phyloP scores from a whole-genome alignment of 2,113 vertebrate species.

The Echinops telfairi region DNA sequence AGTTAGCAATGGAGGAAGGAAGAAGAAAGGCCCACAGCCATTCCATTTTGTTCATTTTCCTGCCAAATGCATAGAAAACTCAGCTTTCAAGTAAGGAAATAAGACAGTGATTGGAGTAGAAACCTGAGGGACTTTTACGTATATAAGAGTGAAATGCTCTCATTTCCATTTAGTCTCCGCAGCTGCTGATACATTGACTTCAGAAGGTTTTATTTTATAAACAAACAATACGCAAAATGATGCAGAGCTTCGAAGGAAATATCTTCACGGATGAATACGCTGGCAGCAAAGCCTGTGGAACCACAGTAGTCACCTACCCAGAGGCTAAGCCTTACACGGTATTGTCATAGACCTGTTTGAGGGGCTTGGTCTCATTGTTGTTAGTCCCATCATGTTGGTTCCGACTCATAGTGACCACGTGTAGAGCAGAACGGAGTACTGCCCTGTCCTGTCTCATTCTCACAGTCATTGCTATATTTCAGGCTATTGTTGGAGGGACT shows the following conservation, averaged over 20 bases:
- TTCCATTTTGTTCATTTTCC: not conserved
- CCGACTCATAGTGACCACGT: too few species aligned
- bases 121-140: not conserved
- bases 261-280: not conserved
- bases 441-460: too few species aligned
- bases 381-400: slow-evolving; percentile 2
- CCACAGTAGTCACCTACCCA: not conserved
- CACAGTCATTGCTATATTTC: too few species aligned
- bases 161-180: not conserved
- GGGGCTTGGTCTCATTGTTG: slow-evolving; percentile 41
- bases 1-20: too few species aligned
- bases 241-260: not conserved
- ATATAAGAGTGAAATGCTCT: not conserved
- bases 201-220: not conserved
- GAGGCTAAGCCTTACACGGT: not conserved
- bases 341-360: slow-evolving; percentile 57
- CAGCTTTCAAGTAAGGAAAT: not conserved
- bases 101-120: slow-evolving; percentile 8
- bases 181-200: not conserved
- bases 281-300: not conserved
- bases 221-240: not conserved
- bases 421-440: too few species aligned
- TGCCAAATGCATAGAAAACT: not conserved
- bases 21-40: too few species aligned
- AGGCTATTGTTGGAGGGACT: too few species aligned